A percentile compares a stretch with the other conserved stretches of the same genome.
phyloP scores from a whole-genome alignment of 2,113 vertebrate genomes.

The Mormyrus iriodes region DNA sequence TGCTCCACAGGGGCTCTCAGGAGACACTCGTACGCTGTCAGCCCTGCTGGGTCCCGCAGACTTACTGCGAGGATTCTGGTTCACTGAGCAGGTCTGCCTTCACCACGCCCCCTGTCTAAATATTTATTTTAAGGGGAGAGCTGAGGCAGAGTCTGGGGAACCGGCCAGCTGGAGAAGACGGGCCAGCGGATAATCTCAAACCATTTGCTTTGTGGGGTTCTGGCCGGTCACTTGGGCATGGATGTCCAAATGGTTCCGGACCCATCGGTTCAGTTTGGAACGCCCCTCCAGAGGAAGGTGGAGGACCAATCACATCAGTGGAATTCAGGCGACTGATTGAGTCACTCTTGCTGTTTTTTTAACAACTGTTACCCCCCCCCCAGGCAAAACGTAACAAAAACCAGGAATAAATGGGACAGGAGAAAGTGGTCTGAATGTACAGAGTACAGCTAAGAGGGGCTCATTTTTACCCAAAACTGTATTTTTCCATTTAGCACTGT shows the following conservation, averaged over 20 bases:
- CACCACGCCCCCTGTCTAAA: not conserved
- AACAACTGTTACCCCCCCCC: not conserved
- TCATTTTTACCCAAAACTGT: conserved; percentile 62
- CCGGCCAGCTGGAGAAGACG: not conserved
- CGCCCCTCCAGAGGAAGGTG: not conserved
- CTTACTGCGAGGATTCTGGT: not conserved
- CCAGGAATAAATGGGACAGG: not conserved
- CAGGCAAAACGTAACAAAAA: not conserved
- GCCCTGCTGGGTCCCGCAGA: not conserved
- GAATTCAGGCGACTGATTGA: not conserved
- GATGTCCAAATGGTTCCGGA: not conserved
- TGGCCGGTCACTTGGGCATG: not conserved
- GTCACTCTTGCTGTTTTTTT: not conserved
- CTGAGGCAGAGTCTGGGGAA: not conserved
- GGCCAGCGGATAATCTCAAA: not conserved
- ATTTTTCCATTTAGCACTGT: conserved; percentile 85
- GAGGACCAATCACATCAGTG: not conserved
- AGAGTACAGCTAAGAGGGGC: conserved; percentile 78
- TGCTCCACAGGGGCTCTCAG: not conserved
- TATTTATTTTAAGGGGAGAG: not conserved
- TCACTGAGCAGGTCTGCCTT: not conserved
- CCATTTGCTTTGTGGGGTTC: not conserved
- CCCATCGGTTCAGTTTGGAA: not conserved
- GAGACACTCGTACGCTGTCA: not conserved
- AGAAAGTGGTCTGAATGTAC: not conserved